These are phyloP conservation scores for Acutogordius australiensis DNA, from an alignment of 2,888 invertebrate species.

Conservation along the genomic window DNA sequence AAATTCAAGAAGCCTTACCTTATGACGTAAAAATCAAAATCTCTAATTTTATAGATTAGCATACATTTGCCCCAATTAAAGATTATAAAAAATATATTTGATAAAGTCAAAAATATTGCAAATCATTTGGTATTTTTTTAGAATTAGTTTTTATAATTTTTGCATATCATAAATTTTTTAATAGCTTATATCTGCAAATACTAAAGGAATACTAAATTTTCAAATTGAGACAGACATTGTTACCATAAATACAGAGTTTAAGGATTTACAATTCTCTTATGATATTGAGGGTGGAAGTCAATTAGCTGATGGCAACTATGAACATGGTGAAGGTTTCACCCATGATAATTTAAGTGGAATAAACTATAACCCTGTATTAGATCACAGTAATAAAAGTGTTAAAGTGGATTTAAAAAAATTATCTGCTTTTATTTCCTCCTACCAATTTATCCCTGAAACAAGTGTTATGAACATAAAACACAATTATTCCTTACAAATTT, in stretches of 20 bases:
- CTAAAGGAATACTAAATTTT: background rate
- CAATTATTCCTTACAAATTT: background rate
- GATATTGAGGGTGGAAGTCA: too few relatives aligned
- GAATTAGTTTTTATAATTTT: too few relatives aligned
- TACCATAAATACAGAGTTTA: background rate
- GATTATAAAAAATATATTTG: background rate
- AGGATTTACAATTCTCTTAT: background rate
- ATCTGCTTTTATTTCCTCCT: background rate
- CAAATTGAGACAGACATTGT: background rate
- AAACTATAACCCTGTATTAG: too few relatives aligned
- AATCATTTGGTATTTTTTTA: background rate
- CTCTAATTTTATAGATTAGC: background rate
- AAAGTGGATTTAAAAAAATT: background rate
- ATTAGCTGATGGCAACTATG: too few relatives aligned
- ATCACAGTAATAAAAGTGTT: too few relatives aligned
- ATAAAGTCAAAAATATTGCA: background rate
- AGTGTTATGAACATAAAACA: background rate
- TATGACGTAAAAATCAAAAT: background rate
- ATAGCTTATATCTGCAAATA: background rate
- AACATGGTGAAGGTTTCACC: too few relatives aligned
- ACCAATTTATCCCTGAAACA: background rate
- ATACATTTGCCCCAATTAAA: background rate
- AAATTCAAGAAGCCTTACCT: background rate
- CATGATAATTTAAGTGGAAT: too few relatives aligned
- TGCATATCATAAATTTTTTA: background rate